Base-by-base conservation (phyloP, 2,888 invertebrate genomes). In the Melanophora roralis region DNA sequence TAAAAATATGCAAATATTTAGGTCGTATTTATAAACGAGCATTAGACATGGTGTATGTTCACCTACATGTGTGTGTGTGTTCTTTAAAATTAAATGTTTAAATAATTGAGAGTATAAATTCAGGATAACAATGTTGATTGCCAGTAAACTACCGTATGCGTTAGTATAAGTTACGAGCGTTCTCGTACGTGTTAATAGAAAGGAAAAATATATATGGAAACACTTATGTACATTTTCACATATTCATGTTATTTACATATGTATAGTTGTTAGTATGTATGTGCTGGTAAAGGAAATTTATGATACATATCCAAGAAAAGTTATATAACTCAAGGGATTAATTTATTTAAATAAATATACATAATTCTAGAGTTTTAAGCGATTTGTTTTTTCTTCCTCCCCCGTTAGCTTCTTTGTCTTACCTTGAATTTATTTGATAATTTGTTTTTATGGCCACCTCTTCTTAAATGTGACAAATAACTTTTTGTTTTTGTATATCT, bases 1-100 rank as follows among this genome's bases (percentile, higher is more conserved):
- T 79, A 79, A 74, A 79, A 74, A 74, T 79, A 79, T 79, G 74
- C 74, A 74, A 79, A 79, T 78, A 78, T 78, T 68, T 43, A 27
- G 8, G 23, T 21, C 11, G 6, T 23, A 23, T 36, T 6, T 23
- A 53, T 23, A 11, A 23, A n/a, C n/a, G 7, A n/a, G n/a, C n/a
- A 11, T n/a, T 4, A 8, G 9, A 16, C 2, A 12, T n/a, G 2
- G 21, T 38, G 40, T n/a, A 1, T 6, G 4, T n/a, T n/a, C n/a
- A n/a, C n/a, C n/a, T n/a, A n/a, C n/a, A 38, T 8, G 19, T 53
- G 9, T 72, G 34, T 14, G 11, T 43, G 12, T 12, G 43, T 45
- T 4, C 43, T 34, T 12, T 9, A 19, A 38, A 38, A 38, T 53
- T 60, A 60, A 45, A 60, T 60, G 19, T 12, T 32, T 32, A 64